Conservation (phyloP, 2,113 vertebrate genomes). For the Callionymus lyra region DNA sequence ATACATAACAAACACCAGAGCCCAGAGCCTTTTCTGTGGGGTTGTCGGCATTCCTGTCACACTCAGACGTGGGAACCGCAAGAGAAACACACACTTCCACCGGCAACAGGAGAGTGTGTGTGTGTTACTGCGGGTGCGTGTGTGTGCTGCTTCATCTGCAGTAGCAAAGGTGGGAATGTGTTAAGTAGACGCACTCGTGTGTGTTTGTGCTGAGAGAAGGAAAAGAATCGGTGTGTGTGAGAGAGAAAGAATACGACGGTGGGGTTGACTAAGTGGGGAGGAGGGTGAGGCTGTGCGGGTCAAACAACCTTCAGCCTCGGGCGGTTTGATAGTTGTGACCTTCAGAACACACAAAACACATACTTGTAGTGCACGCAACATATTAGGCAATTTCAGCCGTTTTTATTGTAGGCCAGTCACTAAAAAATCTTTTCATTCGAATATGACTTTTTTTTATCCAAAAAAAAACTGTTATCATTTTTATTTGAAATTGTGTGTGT, state of each 20-base stretch:
- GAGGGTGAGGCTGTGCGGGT: conserved; percentile 19
- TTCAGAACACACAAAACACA: conserved; percentile 6
- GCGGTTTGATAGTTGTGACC: conserved; percentile 17
- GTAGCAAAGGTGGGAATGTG: background rate
- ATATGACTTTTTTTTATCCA: too few species aligned
- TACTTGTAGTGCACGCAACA: background rate
- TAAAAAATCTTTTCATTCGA: background rate
- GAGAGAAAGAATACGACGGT: conserved; percentile 6
- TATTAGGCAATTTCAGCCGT: too few species aligned
- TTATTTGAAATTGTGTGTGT: too few species aligned
- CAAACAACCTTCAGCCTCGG: conserved; percentile 14
- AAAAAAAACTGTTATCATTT: too few species aligned
- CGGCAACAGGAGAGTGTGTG: too few species aligned
- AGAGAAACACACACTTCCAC: conserved; percentile 20
- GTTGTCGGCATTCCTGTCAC: conserved; percentile 49
- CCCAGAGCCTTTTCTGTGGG: conserved; percentile 25
- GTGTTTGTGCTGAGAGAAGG: background rate
- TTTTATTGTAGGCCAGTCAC: too few species aligned
- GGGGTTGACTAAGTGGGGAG: conserved; percentile 7
- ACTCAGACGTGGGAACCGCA: conserved; percentile 45
- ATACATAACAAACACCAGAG: conserved; percentile 4
- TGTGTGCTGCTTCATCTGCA: conserved; percentile 1
- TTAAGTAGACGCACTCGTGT: background rate
- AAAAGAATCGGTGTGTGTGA: conserved; percentile 13
- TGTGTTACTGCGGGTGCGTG: conserved; percentile 11